Percentiles rank a stretch among this genome's conserved stretches.
Conservation (phyloP, 2,113 vertebrate species). For the Uria lomvia region DNA sequence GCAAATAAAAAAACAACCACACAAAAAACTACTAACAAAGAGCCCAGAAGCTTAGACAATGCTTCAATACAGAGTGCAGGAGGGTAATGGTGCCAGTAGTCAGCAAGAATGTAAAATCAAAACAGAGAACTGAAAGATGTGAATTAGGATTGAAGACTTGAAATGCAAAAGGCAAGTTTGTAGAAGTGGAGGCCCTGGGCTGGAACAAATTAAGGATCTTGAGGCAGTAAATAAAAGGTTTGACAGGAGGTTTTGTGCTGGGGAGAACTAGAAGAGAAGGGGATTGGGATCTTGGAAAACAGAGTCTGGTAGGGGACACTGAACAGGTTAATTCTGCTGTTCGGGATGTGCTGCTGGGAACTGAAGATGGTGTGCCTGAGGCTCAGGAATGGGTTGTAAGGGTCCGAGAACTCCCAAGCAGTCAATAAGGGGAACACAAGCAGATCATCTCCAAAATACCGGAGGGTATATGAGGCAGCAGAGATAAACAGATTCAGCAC, state of each 20-base stretch:
- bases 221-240: not conserved
- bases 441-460: not conserved
- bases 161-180: not conserved
- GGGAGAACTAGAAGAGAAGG: not conserved
- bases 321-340: not conserved
- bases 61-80: not conserved
- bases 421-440: not conserved
- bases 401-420: accelerated
- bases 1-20: not conserved
- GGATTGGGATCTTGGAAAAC: not conserved
- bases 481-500: not conserved
- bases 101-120: not conserved
- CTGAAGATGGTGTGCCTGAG: not conserved
- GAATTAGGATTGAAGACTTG: not conserved
- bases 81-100: not conserved
- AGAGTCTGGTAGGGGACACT: not conserved
- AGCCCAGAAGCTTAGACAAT: not conserved
- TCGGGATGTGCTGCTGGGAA: not conserved
- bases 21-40: not conserved
- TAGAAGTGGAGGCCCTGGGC: not conserved
- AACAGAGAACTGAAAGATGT: not conserved
- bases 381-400: not conserved
- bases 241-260: not conserved
- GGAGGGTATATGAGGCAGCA: not conserved
- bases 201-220: not conserved